These are phyloP conservation scores for Trichonephila clavipes DNA, from an alignment of 1,140 invertebrate species.

Conservation along the genomic window DNA sequence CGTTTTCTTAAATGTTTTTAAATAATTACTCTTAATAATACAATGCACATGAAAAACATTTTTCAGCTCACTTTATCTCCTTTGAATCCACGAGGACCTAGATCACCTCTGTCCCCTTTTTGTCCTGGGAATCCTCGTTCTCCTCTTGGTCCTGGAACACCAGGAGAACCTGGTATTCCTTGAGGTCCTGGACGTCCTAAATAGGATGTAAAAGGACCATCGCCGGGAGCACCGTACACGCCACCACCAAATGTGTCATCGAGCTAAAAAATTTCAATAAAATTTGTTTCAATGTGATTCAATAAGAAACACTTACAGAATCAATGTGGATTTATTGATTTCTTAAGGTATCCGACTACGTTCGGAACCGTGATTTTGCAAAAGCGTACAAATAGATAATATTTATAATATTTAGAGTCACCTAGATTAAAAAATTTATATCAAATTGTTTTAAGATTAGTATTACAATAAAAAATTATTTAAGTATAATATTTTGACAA, in stretches of 20 bases:
- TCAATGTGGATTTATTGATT: too few relatives aligned
- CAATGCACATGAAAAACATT: background rate
- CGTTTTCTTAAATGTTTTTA: too few relatives aligned
- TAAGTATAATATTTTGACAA: too few relatives aligned
- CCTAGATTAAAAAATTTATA: too few relatives aligned
- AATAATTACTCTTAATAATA: background rate
- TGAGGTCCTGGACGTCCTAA: conserved; percentile 66
- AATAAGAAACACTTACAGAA: too few relatives aligned
- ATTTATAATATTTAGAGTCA: too few relatives aligned
- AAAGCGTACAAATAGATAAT: too few relatives aligned
- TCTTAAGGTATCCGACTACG: too few relatives aligned
- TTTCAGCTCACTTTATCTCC: conserved; percentile 74
- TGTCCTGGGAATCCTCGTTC: conserved; percentile 69
- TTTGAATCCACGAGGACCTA: conserved; percentile 67
- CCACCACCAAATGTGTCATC: conserved; percentile 57
- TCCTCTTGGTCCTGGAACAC: conserved; percentile 61
- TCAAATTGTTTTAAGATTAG: too few relatives aligned
- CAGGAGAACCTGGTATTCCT: conserved; percentile 66
- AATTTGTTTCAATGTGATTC: conserved; percentile 40
- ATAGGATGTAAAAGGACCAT: conserved; percentile 59
- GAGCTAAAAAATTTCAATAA: conserved; percentile 14
- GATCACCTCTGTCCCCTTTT: conserved; percentile 76
- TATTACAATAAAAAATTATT: too few relatives aligned
- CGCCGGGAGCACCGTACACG: conserved; percentile 55
- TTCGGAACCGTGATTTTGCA: too few relatives aligned